Base-by-base conservation (phyloP, 2,113 vertebrate species). In the Aix galericulata region DNA sequence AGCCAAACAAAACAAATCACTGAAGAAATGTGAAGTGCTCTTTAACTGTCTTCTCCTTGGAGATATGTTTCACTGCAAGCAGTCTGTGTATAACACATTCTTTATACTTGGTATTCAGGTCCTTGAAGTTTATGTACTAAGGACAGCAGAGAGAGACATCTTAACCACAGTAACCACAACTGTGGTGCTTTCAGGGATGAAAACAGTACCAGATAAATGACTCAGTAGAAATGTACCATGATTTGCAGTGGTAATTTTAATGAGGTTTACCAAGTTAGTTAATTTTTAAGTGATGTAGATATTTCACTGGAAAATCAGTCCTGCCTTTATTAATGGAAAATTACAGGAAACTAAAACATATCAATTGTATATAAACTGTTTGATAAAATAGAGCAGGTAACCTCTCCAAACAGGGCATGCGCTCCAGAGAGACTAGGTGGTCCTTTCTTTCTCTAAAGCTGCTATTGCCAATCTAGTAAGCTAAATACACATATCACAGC, bases 401-500 rank as follows among this genome's bases (percentile, higher is more conserved):
- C 63, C 27, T 59, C 25, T 69, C 89, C 15, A 20, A 82, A 85
- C 21, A 79, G 13, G 31, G 79, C 84, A 60, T 89, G 60, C 16
- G 66, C 4, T 27, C 52, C 40, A 13, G 40, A 88, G 64, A 77
- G 75, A 58, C 84, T 91, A 93, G 94, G 95, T 96, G 95, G 95
- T 96, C 94, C 58, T 69, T 82, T 76, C 82, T 91, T 89, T 94
- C 73, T 31, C 87, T 85, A 27, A 85, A 85, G 40, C 50, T 71
- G 48, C 87, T 92, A 15, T 80, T 89, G 84, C 85, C 50, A 94
- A 31, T 82, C 67, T 66, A 2, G 72, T 77, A 88, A 67, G 44
- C 75, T 96, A 95, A 94, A 96, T 85, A 96, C 91, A 91, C 55
- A 89, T 95, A 95, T 96, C 87, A 93, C 94, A 95, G 94, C 91